Percentiles rank a stretch among this genome's conserved stretches.
Conservation (phyloP, 1,140 invertebrate species). For the Panulirus ornatus region DNA sequence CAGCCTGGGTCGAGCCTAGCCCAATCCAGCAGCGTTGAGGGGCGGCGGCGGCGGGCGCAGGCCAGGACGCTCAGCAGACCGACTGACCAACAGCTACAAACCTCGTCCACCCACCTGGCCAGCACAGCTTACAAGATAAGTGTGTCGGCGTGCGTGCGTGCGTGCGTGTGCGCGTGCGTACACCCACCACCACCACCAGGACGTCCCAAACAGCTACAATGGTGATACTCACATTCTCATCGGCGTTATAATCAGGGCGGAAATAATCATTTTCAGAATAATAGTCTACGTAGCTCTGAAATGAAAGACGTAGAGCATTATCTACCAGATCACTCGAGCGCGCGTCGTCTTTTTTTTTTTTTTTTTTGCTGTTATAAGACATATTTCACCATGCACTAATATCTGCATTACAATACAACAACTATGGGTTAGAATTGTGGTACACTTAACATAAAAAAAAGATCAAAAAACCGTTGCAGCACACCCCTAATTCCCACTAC, state of each 20-base stretch:
- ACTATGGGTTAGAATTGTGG: no score
- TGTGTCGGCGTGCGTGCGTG: no score
- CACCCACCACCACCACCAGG: constrained; percentile 5
- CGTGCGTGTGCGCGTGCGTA: no score
- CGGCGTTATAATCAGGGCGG: constrained; percentile 14
- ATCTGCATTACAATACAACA: background rate
- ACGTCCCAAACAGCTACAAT: constrained; percentile 18
- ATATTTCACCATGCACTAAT: constrained; percentile 11
- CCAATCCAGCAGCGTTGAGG: background rate
- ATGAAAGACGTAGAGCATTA: constrained; percentile 20
- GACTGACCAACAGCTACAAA: no score
- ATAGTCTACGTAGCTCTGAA: constrained; percentile 22
- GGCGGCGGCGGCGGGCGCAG: no score
- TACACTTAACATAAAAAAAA: background rate
- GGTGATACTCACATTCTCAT: background rate
- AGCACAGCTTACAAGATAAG: no score
- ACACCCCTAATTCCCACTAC: background rate
- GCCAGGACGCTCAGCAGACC: no score
- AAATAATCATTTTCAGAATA: constrained; percentile 24
- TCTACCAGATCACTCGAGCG: background rate
- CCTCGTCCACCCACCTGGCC: no score
- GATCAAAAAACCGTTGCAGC: background rate
- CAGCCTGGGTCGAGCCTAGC: no score
- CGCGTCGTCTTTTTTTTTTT: background rate
- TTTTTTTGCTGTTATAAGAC: constrained; percentile 1